Base-by-base conservation (phyloP, 92 coral and sea anemone species). In the Epizoanthus illoricatus region DNA sequence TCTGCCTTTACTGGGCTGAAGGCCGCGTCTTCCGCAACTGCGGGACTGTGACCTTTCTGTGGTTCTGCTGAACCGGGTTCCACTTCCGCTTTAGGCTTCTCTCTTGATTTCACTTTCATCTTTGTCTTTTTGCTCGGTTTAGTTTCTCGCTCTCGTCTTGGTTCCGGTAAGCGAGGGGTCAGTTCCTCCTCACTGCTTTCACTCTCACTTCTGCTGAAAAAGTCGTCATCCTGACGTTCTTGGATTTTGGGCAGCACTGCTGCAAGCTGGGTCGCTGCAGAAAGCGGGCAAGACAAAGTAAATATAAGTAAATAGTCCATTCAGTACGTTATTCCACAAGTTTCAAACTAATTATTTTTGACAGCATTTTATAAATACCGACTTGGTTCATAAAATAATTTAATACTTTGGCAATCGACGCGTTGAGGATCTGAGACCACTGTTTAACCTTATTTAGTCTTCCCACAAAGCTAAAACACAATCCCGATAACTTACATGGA, bases 241-340 rank as follows among this genome's bases (percentile, higher is more conserved):
- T 86, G 88, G 45, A 86, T 86, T 81, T 84, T 82, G 7, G 97
- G 97, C 56, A 93, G 80, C 63, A 88, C 87, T 3, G 94, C 97
- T 18, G 84, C 88, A 12, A 87, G 91, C 33, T 90, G 94, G 24
- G 94, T 91, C 56, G 94, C 97, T 93, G 68, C 10, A 52, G 56
- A 52, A 52, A 52, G 7, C 10, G 1, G 59, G 61, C 3, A 16
- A 28, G 23, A 28, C 36, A 28, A 28, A 28, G 2, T 28, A 28
- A 28, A 28, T 28, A 28, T 28, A 28, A 28, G 36, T 28, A 28
- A 28, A 28, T 2, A 28, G 36, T 28, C 36, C 56, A 52, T 7
- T 52, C 13, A 10, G 3, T 1, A 52, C 56, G 56, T 52, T 9
- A 52, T 52, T 11, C 11, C 56, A 52, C 56, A 52, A 11, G 56